phyloP scores from a whole-genome alignment of 2,888 invertebrate species.

The Idaea straminata region DNA sequence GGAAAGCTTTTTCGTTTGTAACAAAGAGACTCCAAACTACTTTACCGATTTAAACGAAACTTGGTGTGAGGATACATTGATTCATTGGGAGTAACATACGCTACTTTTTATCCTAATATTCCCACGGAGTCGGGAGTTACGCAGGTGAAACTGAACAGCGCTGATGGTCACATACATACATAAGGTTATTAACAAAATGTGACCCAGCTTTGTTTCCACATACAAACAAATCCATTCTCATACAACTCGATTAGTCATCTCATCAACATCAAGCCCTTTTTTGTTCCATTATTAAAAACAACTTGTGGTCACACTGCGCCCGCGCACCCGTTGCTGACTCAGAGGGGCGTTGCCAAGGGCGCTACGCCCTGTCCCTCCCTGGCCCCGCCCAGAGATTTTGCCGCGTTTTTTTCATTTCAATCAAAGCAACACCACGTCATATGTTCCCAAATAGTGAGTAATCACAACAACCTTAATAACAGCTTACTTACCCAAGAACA shows the following conservation, averaged over 20 bases:
- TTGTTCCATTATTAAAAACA: not conserved
- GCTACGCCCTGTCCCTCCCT: slow-evolving; percentile 68
- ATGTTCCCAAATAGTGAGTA: slow-evolving; percentile 70
- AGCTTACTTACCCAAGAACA: slow-evolving; percentile 7
- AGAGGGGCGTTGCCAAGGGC: slow-evolving; percentile 74
- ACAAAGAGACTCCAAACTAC: too few relatives aligned
- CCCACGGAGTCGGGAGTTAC: too few relatives aligned
- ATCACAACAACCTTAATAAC: slow-evolving; percentile 25
- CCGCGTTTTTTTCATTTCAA: slow-evolving; percentile 71
- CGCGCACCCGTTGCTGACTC: slow-evolving; percentile 61
- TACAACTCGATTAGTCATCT: not conserved
- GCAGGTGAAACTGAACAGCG: too few relatives aligned
- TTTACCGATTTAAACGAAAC: too few relatives aligned
- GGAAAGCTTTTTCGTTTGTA: too few relatives aligned
- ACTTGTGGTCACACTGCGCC: slow-evolving; percentile 34
- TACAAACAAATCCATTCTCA: not conserved
- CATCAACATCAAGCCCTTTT: not conserved
- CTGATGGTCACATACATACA: too few relatives aligned
- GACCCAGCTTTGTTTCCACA: not conserved
- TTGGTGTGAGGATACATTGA: too few relatives aligned
- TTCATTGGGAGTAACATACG: too few relatives aligned
- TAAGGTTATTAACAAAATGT: too few relatives aligned
- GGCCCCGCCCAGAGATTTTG: slow-evolving; percentile 70
- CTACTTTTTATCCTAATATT: too few relatives aligned
- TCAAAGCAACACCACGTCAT: slow-evolving; percentile 62